Conservation (phyloP, 64 coral and sea anemone genomes). For the Orbicella faveolata region DNA sequence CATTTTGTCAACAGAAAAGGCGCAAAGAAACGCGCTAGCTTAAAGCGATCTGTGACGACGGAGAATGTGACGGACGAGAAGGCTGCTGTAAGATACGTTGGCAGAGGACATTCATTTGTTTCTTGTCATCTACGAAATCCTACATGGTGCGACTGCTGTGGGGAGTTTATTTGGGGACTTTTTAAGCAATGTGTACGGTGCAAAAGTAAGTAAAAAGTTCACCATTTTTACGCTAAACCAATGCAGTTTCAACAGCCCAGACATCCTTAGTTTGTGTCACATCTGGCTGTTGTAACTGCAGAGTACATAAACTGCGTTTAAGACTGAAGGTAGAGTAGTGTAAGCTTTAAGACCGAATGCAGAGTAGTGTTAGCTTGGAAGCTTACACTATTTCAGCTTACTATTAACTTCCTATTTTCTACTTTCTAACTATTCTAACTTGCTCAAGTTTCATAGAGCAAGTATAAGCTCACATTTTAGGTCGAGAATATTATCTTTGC, state of each 20-base stretch:
- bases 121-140: constrained; percentile 76
- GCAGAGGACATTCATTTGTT: constrained; percentile 75
- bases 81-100: constrained; percentile 42
- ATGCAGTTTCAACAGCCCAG: neutral
- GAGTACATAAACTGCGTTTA: neutral
- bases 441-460: too few species aligned
- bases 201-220: constrained; percentile 75
- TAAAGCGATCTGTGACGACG: constrained; percentile 57
- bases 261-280: neutral
- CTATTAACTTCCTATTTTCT: too few species aligned
- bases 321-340: too few species aligned
- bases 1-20: constrained; percentile 79
- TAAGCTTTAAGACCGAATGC: too few species aligned
- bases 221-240: neutral
- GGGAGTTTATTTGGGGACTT: constrained; percentile 94
- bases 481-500: too few species aligned
- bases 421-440: too few species aligned
- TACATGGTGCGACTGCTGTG: constrained; percentile 93
- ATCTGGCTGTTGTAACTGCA: neutral
- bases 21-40: constrained; percentile 49
- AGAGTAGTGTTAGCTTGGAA: too few species aligned
- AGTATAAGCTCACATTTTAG: too few species aligned
- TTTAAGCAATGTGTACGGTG: constrained; percentile 90
- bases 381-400: too few species aligned
- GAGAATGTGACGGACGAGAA: constrained; percentile 55